phyloP scores from a whole-genome alignment of 2,888 invertebrate genomes.

The Macaria liturata region DNA sequence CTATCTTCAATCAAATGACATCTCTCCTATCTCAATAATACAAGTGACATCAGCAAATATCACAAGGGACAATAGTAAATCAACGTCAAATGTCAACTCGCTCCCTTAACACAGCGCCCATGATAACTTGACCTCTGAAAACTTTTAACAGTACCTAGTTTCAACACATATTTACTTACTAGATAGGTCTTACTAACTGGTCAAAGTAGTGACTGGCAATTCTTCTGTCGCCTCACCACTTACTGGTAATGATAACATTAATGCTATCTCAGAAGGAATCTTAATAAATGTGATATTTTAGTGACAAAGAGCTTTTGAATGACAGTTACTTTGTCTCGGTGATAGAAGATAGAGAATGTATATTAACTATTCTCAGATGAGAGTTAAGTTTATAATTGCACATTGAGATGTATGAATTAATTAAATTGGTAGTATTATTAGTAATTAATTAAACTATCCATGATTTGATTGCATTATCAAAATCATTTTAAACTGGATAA shows the following conservation, averaged over 20 bases:
- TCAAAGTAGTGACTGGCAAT: conserved; percentile 65
- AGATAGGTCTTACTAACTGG: conserved; percentile 52
- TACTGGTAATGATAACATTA: conserved; percentile 79
- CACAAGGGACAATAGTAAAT: conserved; percentile 73
- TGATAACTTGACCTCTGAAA: conserved; percentile 45
- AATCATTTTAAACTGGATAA: too few relatives aligned
- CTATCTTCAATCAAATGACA: not conserved
- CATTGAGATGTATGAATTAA: too few relatives aligned
- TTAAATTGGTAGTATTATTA: too few relatives aligned
- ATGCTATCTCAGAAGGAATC: conserved; percentile 74
- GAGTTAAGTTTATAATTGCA: too few relatives aligned
- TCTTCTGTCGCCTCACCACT: conserved; percentile 77
- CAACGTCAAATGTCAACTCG: conserved; percentile 80
- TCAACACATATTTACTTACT: conserved; percentile 29
- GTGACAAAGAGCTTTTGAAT: not conserved
- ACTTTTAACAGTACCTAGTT: conserved; percentile 49
- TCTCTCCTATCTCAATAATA: conserved; percentile 50
- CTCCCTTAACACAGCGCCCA: conserved; percentile 61
- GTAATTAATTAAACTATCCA: too few relatives aligned
- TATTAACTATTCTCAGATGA: too few relatives aligned
- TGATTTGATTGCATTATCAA: too few relatives aligned
- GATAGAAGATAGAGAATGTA: too few relatives aligned
- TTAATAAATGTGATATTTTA: conserved; percentile 29
- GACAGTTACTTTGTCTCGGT: too few relatives aligned
- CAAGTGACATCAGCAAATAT: conserved; percentile 72